Percentiles rank a stretch among this genome's conserved stretches.
Conservation (phyloP, 2,113 vertebrate genomes). For the Apistogramma diplotaenia region DNA sequence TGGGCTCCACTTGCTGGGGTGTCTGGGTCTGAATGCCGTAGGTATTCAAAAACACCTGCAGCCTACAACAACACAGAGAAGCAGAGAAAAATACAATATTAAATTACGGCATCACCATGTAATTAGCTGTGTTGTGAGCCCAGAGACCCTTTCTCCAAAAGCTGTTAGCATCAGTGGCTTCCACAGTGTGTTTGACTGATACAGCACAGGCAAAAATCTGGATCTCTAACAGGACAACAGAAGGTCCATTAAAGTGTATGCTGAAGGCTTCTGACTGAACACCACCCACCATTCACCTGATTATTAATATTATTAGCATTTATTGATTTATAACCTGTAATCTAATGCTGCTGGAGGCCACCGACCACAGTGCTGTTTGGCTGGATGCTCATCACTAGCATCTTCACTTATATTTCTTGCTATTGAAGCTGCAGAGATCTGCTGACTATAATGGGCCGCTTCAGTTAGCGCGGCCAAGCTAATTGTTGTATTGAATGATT, state of each 20-base stretch:
- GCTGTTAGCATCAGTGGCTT: too few relatives aligned
- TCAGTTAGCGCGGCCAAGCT: not conserved
- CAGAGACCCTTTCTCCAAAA: not conserved
- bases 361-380: not conserved
- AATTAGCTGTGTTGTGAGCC: too few relatives aligned
- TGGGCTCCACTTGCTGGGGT: conserved; percentile 96
- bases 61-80: conserved; percentile 65
- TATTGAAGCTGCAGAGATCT: not conserved
- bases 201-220: not conserved
- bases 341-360: not conserved
- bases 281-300: not conserved
- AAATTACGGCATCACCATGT: not conserved
- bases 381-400: not conserved
- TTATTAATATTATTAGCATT: too few relatives aligned
- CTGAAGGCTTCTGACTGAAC: not conserved
- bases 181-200: not conserved
- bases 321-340: not conserved
- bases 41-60: conserved; percentile 98
- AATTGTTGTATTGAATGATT: not conserved
- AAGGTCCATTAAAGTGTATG: not conserved
- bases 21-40: conserved; percentile 98
- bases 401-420: not conserved
- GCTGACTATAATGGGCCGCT: not conserved
- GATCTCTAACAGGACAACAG: not conserved
- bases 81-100: not conserved